These are phyloP conservation scores for Globia sparganii DNA, from an alignment of 2,888 invertebrate species.

Conservation along the genomic window DNA sequence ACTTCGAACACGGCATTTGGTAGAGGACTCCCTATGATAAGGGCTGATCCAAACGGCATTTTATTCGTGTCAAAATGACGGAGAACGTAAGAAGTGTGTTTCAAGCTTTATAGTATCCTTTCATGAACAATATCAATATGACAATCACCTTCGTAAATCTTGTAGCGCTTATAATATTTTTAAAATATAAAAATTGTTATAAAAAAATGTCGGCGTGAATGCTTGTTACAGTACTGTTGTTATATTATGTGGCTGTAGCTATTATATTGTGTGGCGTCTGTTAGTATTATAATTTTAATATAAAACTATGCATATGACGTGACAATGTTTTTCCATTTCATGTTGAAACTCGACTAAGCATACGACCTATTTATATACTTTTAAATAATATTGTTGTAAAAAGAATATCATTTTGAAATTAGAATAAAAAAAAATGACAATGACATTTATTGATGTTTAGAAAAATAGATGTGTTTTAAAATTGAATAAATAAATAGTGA, in stretches of 20 bases:
- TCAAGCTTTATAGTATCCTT: constrained; percentile 41
- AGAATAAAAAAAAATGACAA: constrained; percentile 29
- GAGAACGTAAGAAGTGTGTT: constrained; percentile 8
- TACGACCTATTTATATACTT: constrained; percentile 30
- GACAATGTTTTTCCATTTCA: constrained; percentile 53
- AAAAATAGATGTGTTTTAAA: constrained; percentile 43
- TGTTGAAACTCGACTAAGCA: constrained; percentile 57
- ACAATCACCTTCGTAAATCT: constrained; percentile 63
- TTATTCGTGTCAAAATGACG: neutral
- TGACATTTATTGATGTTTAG: constrained; percentile 52
- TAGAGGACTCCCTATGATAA: constrained; percentile 39
- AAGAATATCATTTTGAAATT: constrained; percentile 47
- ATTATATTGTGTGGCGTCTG: constrained; percentile 39
- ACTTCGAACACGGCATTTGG: neutral
- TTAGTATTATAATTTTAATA: constrained; percentile 38
- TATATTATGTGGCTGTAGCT: constrained; percentile 52
- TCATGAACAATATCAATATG: constrained; percentile 36
- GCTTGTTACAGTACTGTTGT: constrained; percentile 54
- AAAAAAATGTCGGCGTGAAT: constrained; percentile 44
- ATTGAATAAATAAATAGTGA: constrained; percentile 31
- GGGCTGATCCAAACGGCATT: constrained; percentile 10
- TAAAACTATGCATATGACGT: constrained; percentile 46
- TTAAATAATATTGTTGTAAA: constrained; percentile 35
- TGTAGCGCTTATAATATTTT: constrained; percentile 58
- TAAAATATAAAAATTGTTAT: constrained; percentile 52